A percentile compares a stretch with the other conserved stretches of the same genome.
phyloP scores from a whole-genome alignment of 2,113 vertebrate species.

The Phylloscopus whistleri region DNA sequence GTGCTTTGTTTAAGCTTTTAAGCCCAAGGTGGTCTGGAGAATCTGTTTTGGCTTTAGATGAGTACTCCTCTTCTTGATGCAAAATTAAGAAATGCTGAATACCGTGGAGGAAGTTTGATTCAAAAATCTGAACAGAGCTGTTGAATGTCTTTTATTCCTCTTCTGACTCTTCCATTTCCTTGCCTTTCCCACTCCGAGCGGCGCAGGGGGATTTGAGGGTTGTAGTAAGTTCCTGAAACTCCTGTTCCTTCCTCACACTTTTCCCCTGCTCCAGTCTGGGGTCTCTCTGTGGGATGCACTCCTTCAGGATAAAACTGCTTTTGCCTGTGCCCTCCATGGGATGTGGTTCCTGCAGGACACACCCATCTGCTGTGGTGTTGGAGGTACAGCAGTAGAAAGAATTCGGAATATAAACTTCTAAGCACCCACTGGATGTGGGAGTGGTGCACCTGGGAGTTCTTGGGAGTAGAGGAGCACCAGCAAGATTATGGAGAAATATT shows the following conservation, averaged over 20 bases:
- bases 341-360: neutral
- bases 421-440: neutral
- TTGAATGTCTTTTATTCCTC: neutral
- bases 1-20: neutral
- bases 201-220: rapidly evolving
- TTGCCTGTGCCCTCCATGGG: neutral
- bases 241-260: neutral
- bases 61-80: neutral
- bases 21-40: neutral
- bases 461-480: neutral
- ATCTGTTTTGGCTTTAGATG: neutral
- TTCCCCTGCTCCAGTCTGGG: neutral
- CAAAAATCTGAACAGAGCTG: neutral
- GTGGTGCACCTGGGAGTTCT: neutral
- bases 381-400: neutral
- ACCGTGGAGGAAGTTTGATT: neutral
- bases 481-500: neutral
- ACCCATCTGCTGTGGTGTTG: neutral
- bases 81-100: neutral
- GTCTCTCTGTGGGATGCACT: neutral
- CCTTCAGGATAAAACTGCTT: neutral
- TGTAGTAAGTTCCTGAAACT: rapidly evolving
- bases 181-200: rapidly evolving
- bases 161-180: neutral
- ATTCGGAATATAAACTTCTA: neutral